Percentiles rank a stretch among this genome's conserved stretches.
phyloP scores from a whole-genome alignment of 2,797 vertebrate genomes.

The Sebastes kiyomatsui region DNA sequence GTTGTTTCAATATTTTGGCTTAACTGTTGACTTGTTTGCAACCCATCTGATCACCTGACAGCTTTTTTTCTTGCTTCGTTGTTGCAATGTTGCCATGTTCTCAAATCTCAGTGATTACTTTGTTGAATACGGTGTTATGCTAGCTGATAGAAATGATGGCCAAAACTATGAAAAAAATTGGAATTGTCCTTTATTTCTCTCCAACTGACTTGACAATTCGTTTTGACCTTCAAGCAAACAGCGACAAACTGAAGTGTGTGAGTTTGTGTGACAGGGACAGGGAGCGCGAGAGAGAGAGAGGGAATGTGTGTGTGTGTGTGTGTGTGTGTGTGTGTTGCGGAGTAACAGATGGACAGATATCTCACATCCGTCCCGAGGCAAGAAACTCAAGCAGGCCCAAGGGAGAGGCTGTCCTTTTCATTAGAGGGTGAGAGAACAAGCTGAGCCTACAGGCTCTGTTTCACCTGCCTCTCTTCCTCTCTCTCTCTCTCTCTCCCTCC shows the following conservation, averaged over 20 bases:
- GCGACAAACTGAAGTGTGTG: slow-evolving; percentile 34
- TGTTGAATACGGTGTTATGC: background rate
- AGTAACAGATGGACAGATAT: slow-evolving; percentile 84
- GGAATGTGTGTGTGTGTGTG: slow-evolving; percentile 12
- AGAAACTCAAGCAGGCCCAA: slow-evolving; percentile 83
- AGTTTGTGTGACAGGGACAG: background rate
- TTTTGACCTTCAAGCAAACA: background rate
- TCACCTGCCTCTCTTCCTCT: slow-evolving; percentile 61
- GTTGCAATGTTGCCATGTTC: background rate
- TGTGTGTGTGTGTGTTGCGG: slow-evolving; percentile 31
- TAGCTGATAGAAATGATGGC: background rate
- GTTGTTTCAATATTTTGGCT: background rate
- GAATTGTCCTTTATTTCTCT: background rate
- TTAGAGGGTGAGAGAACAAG: slow-evolving; percentile 78
- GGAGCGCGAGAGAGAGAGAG: background rate
- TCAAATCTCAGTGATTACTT: background rate
- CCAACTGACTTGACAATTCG: slow-evolving; percentile 24
- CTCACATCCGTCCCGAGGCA: slow-evolving; percentile 72
- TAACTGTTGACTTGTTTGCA: background rate
- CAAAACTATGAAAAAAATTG: background rate
- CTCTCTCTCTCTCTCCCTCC: background rate
- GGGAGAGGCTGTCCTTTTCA: slow-evolving; percentile 82
- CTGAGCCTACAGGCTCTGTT: slow-evolving; percentile 70
- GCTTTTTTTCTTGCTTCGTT: background rate
- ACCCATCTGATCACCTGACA: background rate